Percentiles rank a stretch among this genome's conserved stretches.
phyloP scores from a whole-genome alignment of 2,113 vertebrate species.

The Xiphias gladius region DNA sequence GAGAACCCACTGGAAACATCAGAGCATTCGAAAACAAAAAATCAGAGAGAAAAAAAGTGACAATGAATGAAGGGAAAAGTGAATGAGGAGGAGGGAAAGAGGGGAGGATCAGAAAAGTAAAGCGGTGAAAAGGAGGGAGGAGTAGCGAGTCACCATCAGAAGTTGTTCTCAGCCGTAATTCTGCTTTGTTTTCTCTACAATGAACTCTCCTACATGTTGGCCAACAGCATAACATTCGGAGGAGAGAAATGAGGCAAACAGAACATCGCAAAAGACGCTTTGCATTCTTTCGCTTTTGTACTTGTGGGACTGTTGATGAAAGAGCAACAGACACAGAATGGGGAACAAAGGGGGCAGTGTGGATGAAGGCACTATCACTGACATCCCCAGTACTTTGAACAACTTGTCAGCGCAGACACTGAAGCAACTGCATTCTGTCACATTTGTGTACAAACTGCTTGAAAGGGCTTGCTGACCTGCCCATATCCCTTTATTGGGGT shows the following conservation, averaged over 20 bases:
- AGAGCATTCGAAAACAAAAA: slow-evolving; percentile 43
- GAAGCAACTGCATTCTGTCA: slow-evolving; percentile 94
- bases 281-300: slow-evolving; percentile 90
- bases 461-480: slow-evolving; percentile 98
- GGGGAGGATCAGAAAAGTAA: slow-evolving; percentile 66
- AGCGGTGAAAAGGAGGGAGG: slow-evolving; percentile 70
- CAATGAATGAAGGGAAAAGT: slow-evolving; percentile 36
- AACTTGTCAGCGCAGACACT: slow-evolving; percentile 95
- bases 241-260: slow-evolving; percentile 73
- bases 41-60: slow-evolving; percentile 31
- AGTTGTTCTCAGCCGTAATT: slow-evolving; percentile 63
- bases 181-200: slow-evolving; percentile 68
- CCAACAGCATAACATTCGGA: slow-evolving; percentile 42
- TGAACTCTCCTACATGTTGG: slow-evolving; percentile 64
- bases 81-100: slow-evolving; percentile 50
- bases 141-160: slow-evolving; percentile 61
- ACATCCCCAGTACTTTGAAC: slow-evolving; percentile 96
- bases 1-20: slow-evolving; percentile 53
- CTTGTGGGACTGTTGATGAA: slow-evolving; percentile 68
- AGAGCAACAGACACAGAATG: slow-evolving; percentile 73
- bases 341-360: slow-evolving; percentile 91
- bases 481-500: slow-evolving; percentile 96
- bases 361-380: slow-evolving; percentile 93
- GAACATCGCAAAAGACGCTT: slow-evolving; percentile 86
- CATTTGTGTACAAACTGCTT: slow-evolving; percentile 99